Base-by-base conservation (phyloP, 2,113 vertebrate species). In the Leptodactylus fuscus region DNA sequence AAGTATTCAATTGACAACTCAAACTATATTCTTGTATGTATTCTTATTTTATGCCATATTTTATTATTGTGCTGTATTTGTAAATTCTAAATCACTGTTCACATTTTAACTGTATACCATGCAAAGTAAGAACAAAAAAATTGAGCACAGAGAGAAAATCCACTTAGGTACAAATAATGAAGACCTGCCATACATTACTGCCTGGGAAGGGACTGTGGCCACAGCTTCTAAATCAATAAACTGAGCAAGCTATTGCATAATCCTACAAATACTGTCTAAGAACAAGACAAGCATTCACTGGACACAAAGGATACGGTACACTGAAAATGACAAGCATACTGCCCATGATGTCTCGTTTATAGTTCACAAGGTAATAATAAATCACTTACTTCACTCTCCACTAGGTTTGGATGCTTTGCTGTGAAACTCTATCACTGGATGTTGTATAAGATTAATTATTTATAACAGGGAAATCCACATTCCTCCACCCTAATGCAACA, bases 381-480 rank as follows among this genome's bases (percentile, higher is more conserved):
- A n/a, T n/a, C 44, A 73, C 22, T 73, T 11, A 74, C 71, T 74
- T 29, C 8, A 48, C 71, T 48, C 24, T 27, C 38, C 44, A 29
- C 71, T 15, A 48, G 44, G 24, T 29, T 8, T 15, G 44, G 71
- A 74, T 12, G 70, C 16, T 41, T 34, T 18, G 5, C 7, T 27
- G 41, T 46, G n/a, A 73, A 46, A 46, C 41, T 74, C 20, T 73
- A 11, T 9, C 70, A 13, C 22, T 46, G 11, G 11, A 73, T 46
- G 70, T 73, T 73, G n/a, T 44, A 24, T 73, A 73, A 73, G n/a
- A 12, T 24, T 24, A 69, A 5, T 36, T 69, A 38, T 38, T 69
- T 34, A 69, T 36, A 46, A 73, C 12, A n/a, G 41, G 8, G 34
- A 22, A 44, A 73, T 73, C 24, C 36, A 46, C n/a, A 27, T 44